Conservation (phyloP, 92 coral and sea anemone genomes). For the Heteractis magnifica region DNA sequence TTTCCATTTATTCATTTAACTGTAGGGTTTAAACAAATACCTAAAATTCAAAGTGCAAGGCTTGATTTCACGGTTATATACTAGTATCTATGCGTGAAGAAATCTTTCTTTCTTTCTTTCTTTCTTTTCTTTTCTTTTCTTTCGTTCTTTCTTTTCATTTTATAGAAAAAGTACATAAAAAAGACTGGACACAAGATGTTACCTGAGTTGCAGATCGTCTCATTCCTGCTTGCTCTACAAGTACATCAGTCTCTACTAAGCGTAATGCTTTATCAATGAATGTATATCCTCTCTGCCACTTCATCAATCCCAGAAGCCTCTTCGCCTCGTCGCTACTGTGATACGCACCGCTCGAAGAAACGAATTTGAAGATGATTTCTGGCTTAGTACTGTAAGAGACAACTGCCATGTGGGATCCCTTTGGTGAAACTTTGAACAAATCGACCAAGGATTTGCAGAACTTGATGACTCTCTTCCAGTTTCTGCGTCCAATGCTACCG, state of each 20-base stretch:
- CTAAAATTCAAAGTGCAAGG: too few species aligned
- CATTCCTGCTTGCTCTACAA: slow-evolving; percentile 39
- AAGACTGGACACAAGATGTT: not conserved
- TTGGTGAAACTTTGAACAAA: slow-evolving; percentile 29
- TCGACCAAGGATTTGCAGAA: slow-evolving; percentile 24
- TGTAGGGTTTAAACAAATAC: too few species aligned
- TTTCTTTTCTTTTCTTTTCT: too few species aligned
- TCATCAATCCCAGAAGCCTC: slow-evolving; percentile 29
- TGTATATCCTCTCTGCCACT: slow-evolving; percentile 51
- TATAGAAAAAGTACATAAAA: not conserved
- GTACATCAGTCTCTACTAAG: slow-evolving; percentile 7
- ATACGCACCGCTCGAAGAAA: slow-evolving; percentile 12
- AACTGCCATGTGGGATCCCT: slow-evolving; percentile 40
- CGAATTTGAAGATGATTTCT: slow-evolving; percentile 29
- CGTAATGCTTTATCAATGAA: slow-evolving; percentile 39
- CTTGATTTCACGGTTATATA: too few species aligned
- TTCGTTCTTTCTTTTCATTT: too few species aligned
- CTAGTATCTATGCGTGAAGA: too few species aligned
- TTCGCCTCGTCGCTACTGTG: slow-evolving; percentile 9
- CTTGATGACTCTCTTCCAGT: slow-evolving; percentile 39
- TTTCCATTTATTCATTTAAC: too few species aligned
- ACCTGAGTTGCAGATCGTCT: slow-evolving; percentile 24
- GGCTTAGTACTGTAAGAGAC: slow-evolving; percentile 41
- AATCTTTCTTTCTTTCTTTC: too few species aligned
- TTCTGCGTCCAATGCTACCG: slow-evolving; percentile 48